Evolutionary conservation across 2,888 invertebrate species (phyloP), one percentile per base, ranked within the genome.

Genomic region (Lasioglossum malachurum): DNA sequence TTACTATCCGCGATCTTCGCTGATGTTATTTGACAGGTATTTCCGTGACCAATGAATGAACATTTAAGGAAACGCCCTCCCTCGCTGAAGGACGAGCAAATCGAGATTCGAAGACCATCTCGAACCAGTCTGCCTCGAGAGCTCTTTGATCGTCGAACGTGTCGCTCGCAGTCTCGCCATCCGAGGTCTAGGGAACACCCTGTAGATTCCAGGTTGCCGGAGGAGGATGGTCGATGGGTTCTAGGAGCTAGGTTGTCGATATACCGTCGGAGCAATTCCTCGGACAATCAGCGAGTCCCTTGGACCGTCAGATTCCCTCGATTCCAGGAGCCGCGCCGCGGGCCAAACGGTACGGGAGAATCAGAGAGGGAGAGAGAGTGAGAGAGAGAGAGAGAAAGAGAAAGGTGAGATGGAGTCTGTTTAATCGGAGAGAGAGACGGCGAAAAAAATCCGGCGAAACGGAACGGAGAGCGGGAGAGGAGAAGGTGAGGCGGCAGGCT

Each of bases 361-460:
- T 4, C 23, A 23, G 23, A 1, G 27, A 16, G 19, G 4, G 44
- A 16, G 14, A 49, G 67, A 44, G 53, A 53, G 27, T n/a, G n/a
- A n/a, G n/a, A n/a, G n/a, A 60, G 53, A 57, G 10, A 53, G 53
- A 10, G 57, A 57, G n/a, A 57, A n/a, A 16, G n/a, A 23, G 12
- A 23, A 44, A 44, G 27, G 27, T 4, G 27, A 60, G 27, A 60
- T 14, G 23, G 49, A 53, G 60, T 27, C 14, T 12, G 60, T 27
- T 60, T 60, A 27, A 27, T 27, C 49, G 49, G 5, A 64, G 27
- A 72, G 27, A 27, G 19, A 27, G 19, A 8, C 19, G n/a, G n/a
- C 38, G 71, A 67, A 80, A 81, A 80, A 86, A 75, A 86, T 81
- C 53, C 75, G 75, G 64, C 77, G 64, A 81, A 75, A 46, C 71